A percentile compares a stretch with the other conserved stretches of the same genome.
Conservation (phyloP, 1,140 invertebrate genomes). For the Drosophila repleta region DNA sequence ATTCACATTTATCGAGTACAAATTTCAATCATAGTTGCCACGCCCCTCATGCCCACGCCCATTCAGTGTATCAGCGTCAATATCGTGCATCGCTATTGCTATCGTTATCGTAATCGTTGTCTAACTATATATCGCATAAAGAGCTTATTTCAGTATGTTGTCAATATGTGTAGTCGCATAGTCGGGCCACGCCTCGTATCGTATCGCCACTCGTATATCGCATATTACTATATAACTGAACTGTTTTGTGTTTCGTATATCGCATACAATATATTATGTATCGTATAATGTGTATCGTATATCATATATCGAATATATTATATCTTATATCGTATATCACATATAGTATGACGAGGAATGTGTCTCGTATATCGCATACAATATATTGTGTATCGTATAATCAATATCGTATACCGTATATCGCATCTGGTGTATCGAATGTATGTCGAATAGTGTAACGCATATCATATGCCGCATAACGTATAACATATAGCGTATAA, state of each 20-base stretch:
- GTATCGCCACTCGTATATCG: conserved; percentile 8
- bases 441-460: not conserved
- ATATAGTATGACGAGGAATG: conserved; percentile 17
- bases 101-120: conserved; percentile 51
- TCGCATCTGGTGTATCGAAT: conserved; percentile 29
- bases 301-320: not conserved
- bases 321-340: conserved; percentile 72
- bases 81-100: conserved; percentile 31
- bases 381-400: conserved; percentile 32
- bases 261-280: conserved; percentile 30
- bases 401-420: conserved; percentile 35
- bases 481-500: not conserved
- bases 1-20: conserved; percentile 1
- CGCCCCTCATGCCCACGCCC: conserved; percentile 4
- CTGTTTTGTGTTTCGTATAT: conserved; percentile 27
- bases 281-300: not conserved
- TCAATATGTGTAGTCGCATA: conserved; percentile 20
- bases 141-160: conserved; percentile 25
- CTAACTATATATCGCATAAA: conserved; percentile 46
- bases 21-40: conserved; percentile 9
- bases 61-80: conserved; percentile 24
- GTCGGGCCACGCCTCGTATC: conserved; percentile 9
- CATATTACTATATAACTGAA: not conserved
- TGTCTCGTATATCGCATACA: conserved; percentile 76
- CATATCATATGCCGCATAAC: not conserved